Evolutionary conservation across 2,888 invertebrate genomes (phyloP).

Genomic region (Orthonevra nobilis): DNA sequence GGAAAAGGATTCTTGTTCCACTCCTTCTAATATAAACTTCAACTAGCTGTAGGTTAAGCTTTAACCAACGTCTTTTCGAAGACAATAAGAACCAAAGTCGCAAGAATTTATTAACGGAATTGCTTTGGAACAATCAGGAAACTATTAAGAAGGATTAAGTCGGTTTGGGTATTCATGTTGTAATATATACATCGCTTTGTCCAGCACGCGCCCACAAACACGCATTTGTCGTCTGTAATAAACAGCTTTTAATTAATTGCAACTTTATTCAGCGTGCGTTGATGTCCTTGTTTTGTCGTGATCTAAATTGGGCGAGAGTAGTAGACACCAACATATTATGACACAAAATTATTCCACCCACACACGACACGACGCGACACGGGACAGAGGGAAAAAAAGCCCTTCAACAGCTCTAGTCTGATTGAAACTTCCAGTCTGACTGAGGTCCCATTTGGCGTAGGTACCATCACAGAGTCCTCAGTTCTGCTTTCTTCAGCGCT

Average conservation of each 20-base stretch:
- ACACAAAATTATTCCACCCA: slow-evolving; percentile 10
- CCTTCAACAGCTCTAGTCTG: slow-evolving; percentile 51
- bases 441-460: slow-evolving; percentile 55
- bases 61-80: no score
- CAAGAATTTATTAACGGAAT: slow-evolving; percentile 23
- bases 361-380: slow-evolving; percentile 19
- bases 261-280: slow-evolving; percentile 39
- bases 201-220: slow-evolving; percentile 23
- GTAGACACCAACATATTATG: slow-evolving; percentile 10
- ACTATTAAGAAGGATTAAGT: slow-evolving; percentile 42
- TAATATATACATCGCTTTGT: slow-evolving; percentile 14
- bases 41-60: no score
- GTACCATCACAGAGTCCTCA: slow-evolving; percentile 54
- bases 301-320: neutral
- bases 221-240: slow-evolving; percentile 54
- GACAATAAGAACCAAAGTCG: no score
- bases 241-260: slow-evolving; percentile 47
- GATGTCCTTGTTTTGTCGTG: slow-evolving; percentile 24
- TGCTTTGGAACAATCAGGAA: slow-evolving; percentile 16
- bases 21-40: no score
- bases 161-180: slow-evolving; percentile 51
- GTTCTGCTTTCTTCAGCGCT: slow-evolving; percentile 51
- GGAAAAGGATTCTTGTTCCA: no score
- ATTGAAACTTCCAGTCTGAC: slow-evolving; percentile 66
- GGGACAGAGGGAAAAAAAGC: slow-evolving; percentile 7